Evolutionary conservation across 2,888 invertebrate species (phyloP).

Genomic region (Sialis lutaria): DNA sequence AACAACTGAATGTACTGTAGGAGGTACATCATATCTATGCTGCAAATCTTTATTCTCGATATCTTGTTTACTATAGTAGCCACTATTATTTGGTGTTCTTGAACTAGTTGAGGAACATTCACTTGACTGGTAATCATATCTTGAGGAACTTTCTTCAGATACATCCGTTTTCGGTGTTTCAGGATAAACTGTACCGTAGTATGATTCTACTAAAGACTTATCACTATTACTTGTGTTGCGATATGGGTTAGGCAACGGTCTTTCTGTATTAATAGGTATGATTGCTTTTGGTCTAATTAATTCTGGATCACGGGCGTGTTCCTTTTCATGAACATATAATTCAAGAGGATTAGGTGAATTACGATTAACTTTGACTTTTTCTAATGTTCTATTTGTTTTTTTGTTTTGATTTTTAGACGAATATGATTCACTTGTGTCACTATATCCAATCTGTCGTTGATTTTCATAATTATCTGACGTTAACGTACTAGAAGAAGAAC

Average conservation of each 20-base stretch:
- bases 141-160: background rate
- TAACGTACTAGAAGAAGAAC: constrained; percentile 14
- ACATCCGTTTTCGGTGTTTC: background rate
- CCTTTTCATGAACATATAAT: constrained; percentile 6
- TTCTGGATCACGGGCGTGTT: constrained; percentile 18
- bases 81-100: constrained; percentile 5
- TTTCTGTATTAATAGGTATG: constrained; percentile 23
- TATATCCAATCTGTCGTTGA: constrained; percentile 9
- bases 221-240: constrained; percentile 12
- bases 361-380: background rate
- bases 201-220: background rate
- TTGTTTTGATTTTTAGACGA: background rate
- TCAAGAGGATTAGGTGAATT: background rate
- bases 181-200: background rate
- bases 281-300: constrained; percentile 24
- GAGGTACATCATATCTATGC: too few species aligned
- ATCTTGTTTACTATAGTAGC: background rate
- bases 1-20: too few species aligned
- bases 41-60: too few species aligned
- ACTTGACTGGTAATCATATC: background rate
- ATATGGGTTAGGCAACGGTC: constrained; percentile 23
- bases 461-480: too few species aligned
- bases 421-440: background rate
- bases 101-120: background rate
- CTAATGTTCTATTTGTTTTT: background rate